Evolutionary conservation across 1,140 invertebrate genomes (phyloP).

Genomic region (Drosophila ambigua): DNA sequence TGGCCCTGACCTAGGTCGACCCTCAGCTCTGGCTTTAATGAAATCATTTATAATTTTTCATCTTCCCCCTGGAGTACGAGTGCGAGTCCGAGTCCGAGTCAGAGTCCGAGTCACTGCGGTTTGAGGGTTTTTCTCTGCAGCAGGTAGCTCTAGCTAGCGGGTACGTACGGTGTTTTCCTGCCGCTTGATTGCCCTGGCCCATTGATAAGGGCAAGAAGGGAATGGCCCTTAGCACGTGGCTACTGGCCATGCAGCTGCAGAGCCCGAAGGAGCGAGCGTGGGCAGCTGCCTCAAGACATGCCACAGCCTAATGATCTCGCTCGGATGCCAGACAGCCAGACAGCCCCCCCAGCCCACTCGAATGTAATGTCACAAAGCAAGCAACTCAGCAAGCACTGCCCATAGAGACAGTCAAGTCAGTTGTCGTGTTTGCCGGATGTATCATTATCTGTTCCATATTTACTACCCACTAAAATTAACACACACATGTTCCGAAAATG

Average conservation of each 20-base stretch:
- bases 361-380: too few relatives aligned
- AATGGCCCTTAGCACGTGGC: constrained; percentile 55
- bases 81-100: not conserved
- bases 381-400: too few relatives aligned
- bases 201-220: constrained; percentile 39
- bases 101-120: constrained; percentile 16
- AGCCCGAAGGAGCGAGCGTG: not conserved
- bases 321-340: too few relatives aligned
- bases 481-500: too few relatives aligned
- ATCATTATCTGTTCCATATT: too few relatives aligned
- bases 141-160: constrained; percentile 10
- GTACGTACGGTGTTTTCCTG: constrained; percentile 30
- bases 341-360: not conserved
- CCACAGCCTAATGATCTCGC: too few relatives aligned
- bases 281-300: too few relatives aligned
- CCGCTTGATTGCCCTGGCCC: constrained; percentile 27
- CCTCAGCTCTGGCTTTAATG: constrained; percentile 57
- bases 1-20: constrained; percentile 47
- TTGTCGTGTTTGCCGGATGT: too few relatives aligned
- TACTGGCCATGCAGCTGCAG: constrained; percentile 42
- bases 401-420: too few relatives aligned
- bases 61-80: constrained; percentile 13
- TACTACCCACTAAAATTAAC: too few relatives aligned
- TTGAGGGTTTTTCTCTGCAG: constrained; percentile 6
- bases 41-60: constrained; percentile 77